phyloP scores from a whole-genome alignment of 1,140 invertebrate genomes.

The Piezodorus guildinii region DNA sequence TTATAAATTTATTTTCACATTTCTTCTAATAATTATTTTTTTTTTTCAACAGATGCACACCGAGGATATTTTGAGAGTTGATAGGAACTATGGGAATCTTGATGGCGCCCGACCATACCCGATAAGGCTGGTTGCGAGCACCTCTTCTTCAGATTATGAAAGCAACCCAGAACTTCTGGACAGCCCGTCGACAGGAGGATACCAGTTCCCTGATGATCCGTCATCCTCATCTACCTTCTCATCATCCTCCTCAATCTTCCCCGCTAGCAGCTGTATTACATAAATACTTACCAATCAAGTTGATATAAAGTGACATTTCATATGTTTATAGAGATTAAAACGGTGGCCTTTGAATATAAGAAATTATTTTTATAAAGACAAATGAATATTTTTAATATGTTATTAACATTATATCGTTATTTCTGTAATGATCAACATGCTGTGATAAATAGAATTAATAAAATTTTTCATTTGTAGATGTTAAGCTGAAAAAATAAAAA shows the following conservation, averaged over 20 bases:
- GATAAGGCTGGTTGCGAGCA: slow-evolving; percentile 7
- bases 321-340: no score
- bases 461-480: no score
- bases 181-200: slow-evolving; percentile 13
- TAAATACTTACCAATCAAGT: not conserved
- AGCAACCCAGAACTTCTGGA: slow-evolving; percentile 21
- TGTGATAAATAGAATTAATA: no score
- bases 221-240: not conserved
- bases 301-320: no score
- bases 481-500: no score
- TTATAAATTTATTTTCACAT: no score
- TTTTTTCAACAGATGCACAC: not conserved
- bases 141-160: slow-evolving; percentile 22
- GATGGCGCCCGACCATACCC: not conserved
- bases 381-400: no score
- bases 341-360: no score
- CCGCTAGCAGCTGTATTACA: not conserved
- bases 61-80: not conserved
- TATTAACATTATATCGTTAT: no score
- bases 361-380: no score
- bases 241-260: slow-evolving; percentile 1
- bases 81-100: not conserved
- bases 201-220: slow-evolving; percentile 2
- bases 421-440: no score
- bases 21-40: not conserved